Percentiles rank a stretch among this genome's conserved stretches.
These are phyloP conservation scores for Phoeniculus purpureus DNA, from an alignment of 2,797 vertebrate species.

Conservation along the genomic window DNA sequence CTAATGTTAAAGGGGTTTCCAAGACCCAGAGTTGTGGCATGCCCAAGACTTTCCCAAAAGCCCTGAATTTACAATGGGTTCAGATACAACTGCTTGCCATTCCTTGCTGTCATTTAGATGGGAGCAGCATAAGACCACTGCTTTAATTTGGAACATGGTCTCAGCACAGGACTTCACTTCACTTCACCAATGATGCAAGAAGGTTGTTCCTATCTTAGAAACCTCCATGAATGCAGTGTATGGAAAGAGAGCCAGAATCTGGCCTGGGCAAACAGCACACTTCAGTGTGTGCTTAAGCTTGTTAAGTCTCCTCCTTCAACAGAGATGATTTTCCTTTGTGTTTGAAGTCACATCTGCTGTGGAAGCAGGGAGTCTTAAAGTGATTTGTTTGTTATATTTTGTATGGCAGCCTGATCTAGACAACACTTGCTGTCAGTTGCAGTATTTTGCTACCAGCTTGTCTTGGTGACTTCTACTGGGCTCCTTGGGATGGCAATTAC, in stretches of 20 bases:
- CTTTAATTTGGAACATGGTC: neutral
- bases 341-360: conserved; percentile 28
- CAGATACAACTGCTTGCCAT: neutral
- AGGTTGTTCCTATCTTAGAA: neutral
- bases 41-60: neutral
- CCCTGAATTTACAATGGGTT: neutral
- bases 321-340: conserved; percentile 16
- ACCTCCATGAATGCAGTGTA: neutral
- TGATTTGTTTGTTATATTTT: conserved; percentile 40
- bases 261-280: neutral
- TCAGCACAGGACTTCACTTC: neutral
- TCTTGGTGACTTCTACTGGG: conserved; percentile 32
- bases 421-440: conserved; percentile 34
- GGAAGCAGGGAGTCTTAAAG: neutral
- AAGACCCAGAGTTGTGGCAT: neutral
- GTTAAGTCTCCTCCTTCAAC: conserved; percentile 21
- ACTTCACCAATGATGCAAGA: neutral
- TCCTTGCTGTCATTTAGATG: neutral
- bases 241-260: conserved; percentile 6
- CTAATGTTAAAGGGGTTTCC: neutral
- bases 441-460: conserved; percentile 33
- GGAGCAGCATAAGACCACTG: neutral
- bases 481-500: conserved; percentile 38
- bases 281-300: conserved; percentile 22
- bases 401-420: conserved; percentile 1